Conservation (phyloP, 2,888 invertebrate genomes). For the Microdon myrmicae region DNA sequence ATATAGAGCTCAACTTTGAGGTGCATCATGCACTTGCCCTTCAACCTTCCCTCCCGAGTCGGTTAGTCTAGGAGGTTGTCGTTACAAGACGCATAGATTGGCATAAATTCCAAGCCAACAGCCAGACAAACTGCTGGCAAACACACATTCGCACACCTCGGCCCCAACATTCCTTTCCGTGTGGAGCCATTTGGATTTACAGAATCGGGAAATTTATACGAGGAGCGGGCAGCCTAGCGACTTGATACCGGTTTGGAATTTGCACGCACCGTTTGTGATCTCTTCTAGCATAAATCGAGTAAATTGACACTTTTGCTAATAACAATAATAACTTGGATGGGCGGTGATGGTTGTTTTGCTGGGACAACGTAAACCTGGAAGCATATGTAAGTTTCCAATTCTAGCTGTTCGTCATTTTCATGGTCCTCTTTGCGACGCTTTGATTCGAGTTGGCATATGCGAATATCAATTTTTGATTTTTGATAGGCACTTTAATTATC, state of each 20-base stretch:
- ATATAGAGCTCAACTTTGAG: conserved; percentile 1
- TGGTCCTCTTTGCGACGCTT: conserved; percentile 1
- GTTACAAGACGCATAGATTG: conserved; percentile 35
- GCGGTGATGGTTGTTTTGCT: conserved; percentile 43
- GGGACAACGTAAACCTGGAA: no score
- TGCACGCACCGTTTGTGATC: conserved; percentile 52
- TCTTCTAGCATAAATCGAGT: conserved; percentile 52
- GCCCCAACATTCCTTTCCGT: no score
- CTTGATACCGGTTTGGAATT: conserved; percentile 35
- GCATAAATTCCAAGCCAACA: conserved; percentile 29
- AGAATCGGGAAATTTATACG: no score
- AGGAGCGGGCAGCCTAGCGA: neutral
- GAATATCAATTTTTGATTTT: conserved; percentile 41
- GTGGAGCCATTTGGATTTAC: conserved; percentile 6
- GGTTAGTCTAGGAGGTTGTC: conserved; percentile 8
- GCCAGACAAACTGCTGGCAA: no score
- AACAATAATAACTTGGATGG: conserved; percentile 51
- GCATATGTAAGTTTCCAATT: conserved; percentile 11
- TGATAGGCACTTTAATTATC: conserved; percentile 47
- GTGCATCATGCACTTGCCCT: neutral
- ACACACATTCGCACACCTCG: neutral
- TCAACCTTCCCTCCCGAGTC: no score
- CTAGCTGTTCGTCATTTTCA: neutral
- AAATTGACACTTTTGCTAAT: conserved; percentile 64
- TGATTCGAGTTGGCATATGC: neutral